Conservation (phyloP, 2,113 vertebrate genomes). For the Acinonyx jubatus region DNA sequence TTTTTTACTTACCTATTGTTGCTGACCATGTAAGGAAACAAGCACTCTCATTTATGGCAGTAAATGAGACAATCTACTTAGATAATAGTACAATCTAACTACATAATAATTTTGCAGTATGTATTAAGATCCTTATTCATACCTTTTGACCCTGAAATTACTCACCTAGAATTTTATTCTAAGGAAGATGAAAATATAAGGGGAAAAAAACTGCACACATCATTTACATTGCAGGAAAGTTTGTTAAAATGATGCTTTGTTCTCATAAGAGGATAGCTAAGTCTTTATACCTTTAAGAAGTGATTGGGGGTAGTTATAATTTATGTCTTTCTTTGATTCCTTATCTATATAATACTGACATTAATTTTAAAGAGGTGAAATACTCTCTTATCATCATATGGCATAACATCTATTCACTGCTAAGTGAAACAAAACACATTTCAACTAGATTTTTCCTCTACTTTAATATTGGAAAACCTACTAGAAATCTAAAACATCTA, state of each 20-base stretch:
- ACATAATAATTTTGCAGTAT: not conserved
- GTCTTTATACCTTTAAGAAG: not conserved
- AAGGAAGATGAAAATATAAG: not conserved
- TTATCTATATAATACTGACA: not conserved
- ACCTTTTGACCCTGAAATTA: not conserved
- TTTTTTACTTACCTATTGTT: not conserved
- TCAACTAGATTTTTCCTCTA: not conserved
- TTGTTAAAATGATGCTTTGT: not conserved
- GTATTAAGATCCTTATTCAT: not conserved
- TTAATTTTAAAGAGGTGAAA: not conserved
- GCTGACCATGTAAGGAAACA: not conserved
- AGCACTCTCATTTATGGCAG: not conserved
- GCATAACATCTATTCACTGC: not conserved
- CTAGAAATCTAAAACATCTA: not conserved
- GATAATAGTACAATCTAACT: not conserved
- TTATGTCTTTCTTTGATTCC: not conserved
- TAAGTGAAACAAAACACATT: not conserved
- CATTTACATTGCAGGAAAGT: not conserved
- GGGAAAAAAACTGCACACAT: not conserved
- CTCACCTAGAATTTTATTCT: not conserved
- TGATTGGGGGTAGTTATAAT: not conserved
- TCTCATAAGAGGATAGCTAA: not conserved
- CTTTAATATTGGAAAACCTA: not conserved
- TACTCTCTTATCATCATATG: not conserved
- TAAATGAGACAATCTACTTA: not conserved